These are phyloP conservation scores for Geotrupes spiniger DNA, from an alignment of 2,888 invertebrate genomes.

Conservation along the genomic window DNA sequence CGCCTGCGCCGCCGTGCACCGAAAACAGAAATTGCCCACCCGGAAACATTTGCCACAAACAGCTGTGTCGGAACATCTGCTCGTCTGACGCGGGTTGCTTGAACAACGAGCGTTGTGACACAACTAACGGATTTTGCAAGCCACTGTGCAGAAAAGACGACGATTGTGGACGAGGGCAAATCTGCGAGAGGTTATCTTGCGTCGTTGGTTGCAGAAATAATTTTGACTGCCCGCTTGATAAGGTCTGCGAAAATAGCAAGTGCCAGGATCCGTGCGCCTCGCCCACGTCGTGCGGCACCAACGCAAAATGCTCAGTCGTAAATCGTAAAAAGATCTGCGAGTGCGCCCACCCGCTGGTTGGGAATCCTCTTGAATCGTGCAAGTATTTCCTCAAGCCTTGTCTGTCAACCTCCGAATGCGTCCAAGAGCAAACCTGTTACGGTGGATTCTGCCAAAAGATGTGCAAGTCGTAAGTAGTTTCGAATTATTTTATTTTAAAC, in stretches of 20 bases:
- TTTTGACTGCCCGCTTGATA: conserved; percentile 68
- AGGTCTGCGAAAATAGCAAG: conserved; percentile 75
- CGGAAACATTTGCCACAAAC: conserved; percentile 71
- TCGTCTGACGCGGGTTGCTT: conserved; percentile 73
- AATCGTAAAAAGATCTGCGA: conserved; percentile 73
- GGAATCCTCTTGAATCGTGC: conserved; percentile 73
- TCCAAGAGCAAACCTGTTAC: conserved; percentile 69
- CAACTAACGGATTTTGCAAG: conserved; percentile 71
- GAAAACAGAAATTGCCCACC: conserved; percentile 73
- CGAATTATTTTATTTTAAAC: not conserved
- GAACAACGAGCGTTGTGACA: conserved; percentile 76
- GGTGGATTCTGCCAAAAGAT: conserved; percentile 74
- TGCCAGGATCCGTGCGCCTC: conserved; percentile 75
- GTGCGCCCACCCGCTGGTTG: conserved; percentile 69
- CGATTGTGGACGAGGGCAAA: conserved; percentile 83
- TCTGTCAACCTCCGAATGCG: conserved; percentile 64
- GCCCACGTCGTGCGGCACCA: conserved; percentile 79
- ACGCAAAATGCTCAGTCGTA: conserved; percentile 68
- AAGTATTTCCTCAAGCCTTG: conserved; percentile 67
- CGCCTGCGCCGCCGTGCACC: conserved; percentile 71
- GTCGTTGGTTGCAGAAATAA: conserved; percentile 77
- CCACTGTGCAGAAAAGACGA: conserved; percentile 80
- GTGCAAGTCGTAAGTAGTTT: conserved; percentile 64
- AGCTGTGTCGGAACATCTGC: conserved; percentile 75
- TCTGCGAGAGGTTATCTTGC: conserved; percentile 80